Conservation (phyloP, 2,113 vertebrate species). For the Regulus satrapa region DNA sequence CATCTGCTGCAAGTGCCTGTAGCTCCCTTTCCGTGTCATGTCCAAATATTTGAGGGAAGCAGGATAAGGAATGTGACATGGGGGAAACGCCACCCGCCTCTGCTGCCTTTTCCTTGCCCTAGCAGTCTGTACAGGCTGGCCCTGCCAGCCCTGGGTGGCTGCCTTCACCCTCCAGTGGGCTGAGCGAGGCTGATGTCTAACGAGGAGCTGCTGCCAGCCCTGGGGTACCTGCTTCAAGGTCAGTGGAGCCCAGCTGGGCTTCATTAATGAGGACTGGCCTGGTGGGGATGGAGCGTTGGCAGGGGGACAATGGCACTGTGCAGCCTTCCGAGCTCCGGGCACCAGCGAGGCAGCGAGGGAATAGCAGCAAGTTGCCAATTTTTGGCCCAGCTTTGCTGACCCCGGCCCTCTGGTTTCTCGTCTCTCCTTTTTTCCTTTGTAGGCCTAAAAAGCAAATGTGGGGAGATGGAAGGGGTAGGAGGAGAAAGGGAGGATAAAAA, state of each 20-base stretch:
- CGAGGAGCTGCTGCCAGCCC: background rate
- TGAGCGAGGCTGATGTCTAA: background rate
- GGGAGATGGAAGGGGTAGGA: background rate
- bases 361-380: background rate
- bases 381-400: background rate
- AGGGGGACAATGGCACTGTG: background rate
- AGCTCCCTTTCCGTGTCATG: conserved; percentile 30
- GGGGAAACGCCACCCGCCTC: background rate
- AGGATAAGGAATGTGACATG: background rate
- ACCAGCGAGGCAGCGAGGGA: background rate
- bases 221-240: background rate
- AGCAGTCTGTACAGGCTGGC: background rate
- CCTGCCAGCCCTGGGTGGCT: background rate
- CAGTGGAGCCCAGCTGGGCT: conserved; percentile 7
- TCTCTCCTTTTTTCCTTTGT: background rate
- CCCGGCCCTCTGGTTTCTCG: background rate
- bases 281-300: background rate
- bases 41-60: conserved; percentile 18
- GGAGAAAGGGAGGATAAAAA: background rate
- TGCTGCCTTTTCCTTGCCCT: background rate
- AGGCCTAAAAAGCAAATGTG: background rate
- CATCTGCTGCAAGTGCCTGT: conserved; percentile 68
- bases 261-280: conserved; percentile 35
- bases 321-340: background rate
- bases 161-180: conserved; percentile 16